Evolutionary conservation across 2,888 invertebrate species (phyloP).

Genomic region (Heterodera filipjevi): DNA sequence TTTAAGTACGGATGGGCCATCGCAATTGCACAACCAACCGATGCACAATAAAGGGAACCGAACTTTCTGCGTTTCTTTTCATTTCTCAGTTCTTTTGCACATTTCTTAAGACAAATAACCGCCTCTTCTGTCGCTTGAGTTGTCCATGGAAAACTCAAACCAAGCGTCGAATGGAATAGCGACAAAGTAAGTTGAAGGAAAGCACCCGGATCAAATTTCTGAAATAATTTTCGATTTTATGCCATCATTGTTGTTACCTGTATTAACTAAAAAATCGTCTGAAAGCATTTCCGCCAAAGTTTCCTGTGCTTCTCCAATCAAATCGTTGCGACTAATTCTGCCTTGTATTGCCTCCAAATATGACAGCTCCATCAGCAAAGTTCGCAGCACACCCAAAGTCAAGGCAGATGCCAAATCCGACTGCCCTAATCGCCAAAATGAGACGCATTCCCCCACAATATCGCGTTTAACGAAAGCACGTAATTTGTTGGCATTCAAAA

Average conservation of each 20-base stretch:
- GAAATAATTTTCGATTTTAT: not conserved
- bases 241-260: not conserved
- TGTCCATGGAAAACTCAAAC: not conserved
- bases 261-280: not conserved
- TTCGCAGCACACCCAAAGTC: conserved; percentile 31
- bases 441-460: not conserved
- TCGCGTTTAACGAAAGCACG: conserved; percentile 14
- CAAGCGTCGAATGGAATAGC: not conserved
- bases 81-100: not conserved
- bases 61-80: not conserved
- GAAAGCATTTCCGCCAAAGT: conserved; percentile 15
- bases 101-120: not conserved
- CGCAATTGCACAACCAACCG: not conserved
- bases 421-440: conserved; percentile 17
- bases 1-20: not conserved
- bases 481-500: conserved; percentile 16
- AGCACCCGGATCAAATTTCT: conserved; percentile 15
- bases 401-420: conserved; percentile 8
- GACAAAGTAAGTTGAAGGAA: conserved; percentile 10
- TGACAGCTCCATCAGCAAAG: conserved; percentile 32
- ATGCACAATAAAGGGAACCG: not conserved
- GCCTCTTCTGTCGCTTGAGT: not conserved
- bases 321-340: not conserved
- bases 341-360: conserved; percentile 21
- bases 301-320: not conserved